Percentiles rank a stretch among this genome's conserved stretches.
Conservation (phyloP, 92 coral and sea anemone genomes). For the Siderastrea radians region DNA sequence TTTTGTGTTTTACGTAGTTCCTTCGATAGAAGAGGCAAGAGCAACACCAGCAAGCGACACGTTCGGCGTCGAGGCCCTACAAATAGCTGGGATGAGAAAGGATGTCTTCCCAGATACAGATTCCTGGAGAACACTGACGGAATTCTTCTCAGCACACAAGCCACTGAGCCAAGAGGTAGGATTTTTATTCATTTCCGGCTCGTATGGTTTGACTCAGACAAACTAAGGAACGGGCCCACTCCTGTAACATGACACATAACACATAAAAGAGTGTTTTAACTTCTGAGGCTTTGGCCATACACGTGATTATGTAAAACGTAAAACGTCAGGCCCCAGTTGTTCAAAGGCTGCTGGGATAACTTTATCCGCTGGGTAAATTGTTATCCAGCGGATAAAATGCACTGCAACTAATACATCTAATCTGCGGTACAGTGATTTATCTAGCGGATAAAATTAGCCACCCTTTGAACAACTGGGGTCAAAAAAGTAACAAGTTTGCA, state of each 20-base stretch:
- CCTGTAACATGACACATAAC: not conserved
- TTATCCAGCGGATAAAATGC: too few species aligned
- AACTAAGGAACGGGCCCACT: not conserved
- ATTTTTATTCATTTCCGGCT: not conserved
- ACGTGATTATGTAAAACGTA: too few species aligned
- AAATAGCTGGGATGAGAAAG: not conserved
- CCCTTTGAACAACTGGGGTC: too few species aligned
- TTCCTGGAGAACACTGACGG: not conserved
- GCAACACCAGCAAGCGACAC: not conserved
- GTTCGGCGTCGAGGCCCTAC: not conserved
- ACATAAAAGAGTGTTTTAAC: not conserved
- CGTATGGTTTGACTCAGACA: too few species aligned
- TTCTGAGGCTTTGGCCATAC: too few species aligned
- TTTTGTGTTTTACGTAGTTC: not conserved
- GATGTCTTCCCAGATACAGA: slow-evolving; percentile 5
- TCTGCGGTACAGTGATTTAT: too few species aligned
- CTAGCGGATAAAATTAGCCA: too few species aligned
- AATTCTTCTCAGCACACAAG: not conserved
- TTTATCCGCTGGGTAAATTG: too few species aligned
- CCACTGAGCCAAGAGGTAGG: not conserved
- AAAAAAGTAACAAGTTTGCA: too few species aligned
- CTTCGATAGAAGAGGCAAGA: not conserved
- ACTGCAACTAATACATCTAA: too few species aligned
- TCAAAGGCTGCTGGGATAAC: too few species aligned
- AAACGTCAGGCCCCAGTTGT: too few species aligned